These are phyloP conservation scores for Monomorium pharaonis DNA, from an alignment of 1,140 invertebrate species.

Conservation along the genomic window DNA sequence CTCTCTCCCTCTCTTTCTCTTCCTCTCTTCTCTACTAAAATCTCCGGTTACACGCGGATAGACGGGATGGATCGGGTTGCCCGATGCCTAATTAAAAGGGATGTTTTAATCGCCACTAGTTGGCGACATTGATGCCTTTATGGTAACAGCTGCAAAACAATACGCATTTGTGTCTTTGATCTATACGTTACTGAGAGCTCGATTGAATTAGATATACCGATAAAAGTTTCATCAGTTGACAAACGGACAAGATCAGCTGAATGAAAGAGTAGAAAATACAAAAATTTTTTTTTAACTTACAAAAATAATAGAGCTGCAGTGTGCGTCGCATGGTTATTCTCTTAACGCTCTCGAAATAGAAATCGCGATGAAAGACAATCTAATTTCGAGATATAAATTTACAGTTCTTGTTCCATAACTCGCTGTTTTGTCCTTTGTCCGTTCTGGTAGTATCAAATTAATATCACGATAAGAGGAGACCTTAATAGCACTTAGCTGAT, in stretches of 20 bases:
- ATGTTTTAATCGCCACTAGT: constrained; percentile 43
- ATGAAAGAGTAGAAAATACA: background rate
- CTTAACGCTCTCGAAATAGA: background rate
- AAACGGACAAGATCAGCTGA: background rate
- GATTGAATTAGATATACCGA: background rate
- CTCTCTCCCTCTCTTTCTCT: background rate
- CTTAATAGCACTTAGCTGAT: constrained; percentile 27
- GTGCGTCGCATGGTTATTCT: background rate
- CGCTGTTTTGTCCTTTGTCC: background rate
- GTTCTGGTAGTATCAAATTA: background rate
- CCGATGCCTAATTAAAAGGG: constrained; percentile 61
- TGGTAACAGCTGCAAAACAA: constrained; percentile 25
- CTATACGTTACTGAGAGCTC: background rate
- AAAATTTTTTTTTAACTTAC: background rate
- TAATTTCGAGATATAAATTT: background rate
- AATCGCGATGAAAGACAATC: background rate
- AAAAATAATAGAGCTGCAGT: background rate
- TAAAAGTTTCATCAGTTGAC: background rate
- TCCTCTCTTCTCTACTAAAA: constrained; percentile 5
- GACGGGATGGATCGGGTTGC: constrained; percentile 51
- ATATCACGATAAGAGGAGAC: background rate
- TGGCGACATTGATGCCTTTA: constrained; percentile 48
- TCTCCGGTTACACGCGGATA: constrained; percentile 66
- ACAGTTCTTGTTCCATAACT: background rate
- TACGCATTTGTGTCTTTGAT: background rate